Percentiles rank a stretch among this genome's conserved stretches.
These are phyloP conservation scores for Dromiciops gliroides DNA, from an alignment of 2,113 vertebrate genomes.

Conservation along the genomic window DNA sequence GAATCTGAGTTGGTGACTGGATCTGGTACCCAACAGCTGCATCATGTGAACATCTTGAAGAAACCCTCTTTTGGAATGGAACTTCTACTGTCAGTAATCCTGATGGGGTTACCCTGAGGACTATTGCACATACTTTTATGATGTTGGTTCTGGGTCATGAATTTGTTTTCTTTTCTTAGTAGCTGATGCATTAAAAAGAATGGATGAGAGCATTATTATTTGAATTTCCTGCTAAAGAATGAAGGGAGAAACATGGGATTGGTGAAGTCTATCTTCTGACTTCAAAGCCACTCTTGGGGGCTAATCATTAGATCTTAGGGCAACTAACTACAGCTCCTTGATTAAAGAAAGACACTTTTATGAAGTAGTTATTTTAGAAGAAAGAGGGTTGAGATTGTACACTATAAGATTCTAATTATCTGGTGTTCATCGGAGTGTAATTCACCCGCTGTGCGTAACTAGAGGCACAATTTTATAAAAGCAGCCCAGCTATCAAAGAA, in stretches of 20 bases:
- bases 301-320: conserved; percentile 6
- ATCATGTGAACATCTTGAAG: background rate
- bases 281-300: background rate
- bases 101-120: background rate
- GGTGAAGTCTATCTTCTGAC: background rate
- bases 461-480: background rate
- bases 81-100: background rate
- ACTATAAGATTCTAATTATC: conserved; percentile 19
- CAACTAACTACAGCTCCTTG: background rate
- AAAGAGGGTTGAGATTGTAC: background rate
- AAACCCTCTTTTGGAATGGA: background rate
- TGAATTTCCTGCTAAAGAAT: background rate
- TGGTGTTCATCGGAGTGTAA: background rate
- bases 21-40: background rate
- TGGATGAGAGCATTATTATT: background rate
- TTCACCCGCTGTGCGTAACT: background rate
- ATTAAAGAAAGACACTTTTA: conserved; percentile 1
- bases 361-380: conserved; percentile 1
- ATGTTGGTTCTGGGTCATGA: background rate
- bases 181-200: background rate
- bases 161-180: background rate
- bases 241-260: background rate
- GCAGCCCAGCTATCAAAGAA: background rate
- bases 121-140: background rate
- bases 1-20: background rate